These are phyloP conservation scores for Halesus radiatus DNA, from an alignment of 1,140 invertebrate genomes.

Conservation along the genomic window DNA sequence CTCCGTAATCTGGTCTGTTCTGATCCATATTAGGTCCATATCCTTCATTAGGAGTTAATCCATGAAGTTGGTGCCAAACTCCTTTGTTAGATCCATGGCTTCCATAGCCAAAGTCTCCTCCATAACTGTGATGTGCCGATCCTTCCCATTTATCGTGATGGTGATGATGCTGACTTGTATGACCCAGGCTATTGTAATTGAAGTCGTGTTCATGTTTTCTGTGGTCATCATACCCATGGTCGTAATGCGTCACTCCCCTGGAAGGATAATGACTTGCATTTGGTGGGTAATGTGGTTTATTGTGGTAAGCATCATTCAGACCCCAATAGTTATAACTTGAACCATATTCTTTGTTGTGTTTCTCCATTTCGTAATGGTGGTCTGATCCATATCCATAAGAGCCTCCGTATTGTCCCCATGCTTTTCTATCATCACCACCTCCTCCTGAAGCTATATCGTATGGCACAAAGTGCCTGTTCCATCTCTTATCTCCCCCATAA, in stretches of 20 bases:
- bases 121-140: slow-evolving; percentile 56
- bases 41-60: slow-evolving; percentile 24
- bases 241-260: slow-evolving; percentile 43
- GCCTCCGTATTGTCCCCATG: slow-evolving; percentile 65
- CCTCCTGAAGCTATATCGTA: slow-evolving; percentile 50
- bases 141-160: slow-evolving; percentile 37
- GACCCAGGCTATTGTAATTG: slow-evolving; percentile 50
- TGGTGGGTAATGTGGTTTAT: slow-evolving; percentile 46
- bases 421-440: slow-evolving; percentile 60
- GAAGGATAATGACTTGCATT: slow-evolving; percentile 47
- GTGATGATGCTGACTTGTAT: slow-evolving; percentile 17
- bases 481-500: slow-evolving; percentile 40
- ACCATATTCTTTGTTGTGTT: slow-evolving; percentile 43
- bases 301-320: slow-evolving; percentile 40
- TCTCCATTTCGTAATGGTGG: neutral
- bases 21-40: slow-evolving; percentile 34
- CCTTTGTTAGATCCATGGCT: slow-evolving; percentile 51
- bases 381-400: slow-evolving; percentile 57
- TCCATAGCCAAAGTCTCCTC: slow-evolving; percentile 56
- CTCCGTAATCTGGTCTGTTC: slow-evolving; percentile 10
- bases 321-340: slow-evolving; percentile 54
- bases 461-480: slow-evolving; percentile 53
- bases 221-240: slow-evolving; percentile 31
- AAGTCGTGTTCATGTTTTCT: slow-evolving; percentile 42
- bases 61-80: slow-evolving; percentile 32